Conservation (phyloP, 2,797 vertebrate species). For the Sebastolobus alascanus region DNA sequence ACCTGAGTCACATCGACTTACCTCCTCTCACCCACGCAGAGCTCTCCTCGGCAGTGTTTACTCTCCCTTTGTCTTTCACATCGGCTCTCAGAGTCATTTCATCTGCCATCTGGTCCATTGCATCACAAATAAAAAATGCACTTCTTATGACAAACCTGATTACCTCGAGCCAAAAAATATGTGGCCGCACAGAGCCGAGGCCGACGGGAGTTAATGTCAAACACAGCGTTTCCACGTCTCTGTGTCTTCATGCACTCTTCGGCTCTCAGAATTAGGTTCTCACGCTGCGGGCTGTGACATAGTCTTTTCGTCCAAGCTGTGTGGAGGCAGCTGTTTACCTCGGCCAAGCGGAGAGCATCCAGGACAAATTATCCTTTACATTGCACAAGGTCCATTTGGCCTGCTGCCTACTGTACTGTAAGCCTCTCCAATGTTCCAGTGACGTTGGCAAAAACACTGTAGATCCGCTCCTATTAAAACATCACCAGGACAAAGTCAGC, state of each 20-base stretch:
- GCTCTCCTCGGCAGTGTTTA: conserved; percentile 86
- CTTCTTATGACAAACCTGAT: conserved; percentile 68
- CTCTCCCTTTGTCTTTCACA: conserved; percentile 84
- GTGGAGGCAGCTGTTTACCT: conserved; percentile 64
- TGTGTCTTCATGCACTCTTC: conserved; percentile 35
- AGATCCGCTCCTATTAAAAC: conserved; percentile 67
- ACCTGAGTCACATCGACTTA: conserved; percentile 63
- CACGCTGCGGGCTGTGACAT: conserved; percentile 31
- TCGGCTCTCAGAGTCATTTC: conserved; percentile 83
- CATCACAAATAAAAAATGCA: conserved; percentile 72
- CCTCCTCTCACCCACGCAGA: conserved; percentile 81
- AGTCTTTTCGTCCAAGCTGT: conserved; percentile 43
- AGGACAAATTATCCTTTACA: conserved; percentile 68
- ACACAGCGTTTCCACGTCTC: conserved; percentile 40
- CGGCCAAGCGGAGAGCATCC: conserved; percentile 61
- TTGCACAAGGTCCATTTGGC: conserved; percentile 81
- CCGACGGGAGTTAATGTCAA: conserved; percentile 43
- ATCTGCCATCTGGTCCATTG: conserved; percentile 81
- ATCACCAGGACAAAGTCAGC: conserved; percentile 69
- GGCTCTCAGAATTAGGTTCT: conserved; percentile 35
- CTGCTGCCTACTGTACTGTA: conserved; percentile 69
- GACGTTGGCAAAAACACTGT: conserved; percentile 74
- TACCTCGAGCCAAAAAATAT: conserved; percentile 56
- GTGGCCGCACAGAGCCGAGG: conserved; percentile 35
- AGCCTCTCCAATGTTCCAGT: conserved; percentile 76